These are phyloP conservation scores for Biston betularia DNA, from an alignment of 2,888 invertebrate genomes.

Conservation along the genomic window DNA sequence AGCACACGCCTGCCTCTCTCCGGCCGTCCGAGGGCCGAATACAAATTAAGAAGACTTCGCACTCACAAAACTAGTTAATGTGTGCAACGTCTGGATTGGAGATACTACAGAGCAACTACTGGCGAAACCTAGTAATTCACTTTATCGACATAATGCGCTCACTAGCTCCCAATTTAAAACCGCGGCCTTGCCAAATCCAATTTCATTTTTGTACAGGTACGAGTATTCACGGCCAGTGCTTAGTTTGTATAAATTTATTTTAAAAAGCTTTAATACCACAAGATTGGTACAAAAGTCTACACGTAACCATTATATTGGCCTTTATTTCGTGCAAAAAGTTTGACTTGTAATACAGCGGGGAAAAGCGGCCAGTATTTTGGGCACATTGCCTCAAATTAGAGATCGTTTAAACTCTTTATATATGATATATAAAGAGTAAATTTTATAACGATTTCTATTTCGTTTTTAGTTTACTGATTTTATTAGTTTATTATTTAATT, in stretches of 20 bases:
- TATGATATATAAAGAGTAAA: too few relatives aligned
- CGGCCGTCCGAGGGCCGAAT: constrained; percentile 72
- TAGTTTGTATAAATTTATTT: not conserved
- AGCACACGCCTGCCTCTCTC: constrained; percentile 70
- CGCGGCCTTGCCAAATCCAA: constrained; percentile 28
- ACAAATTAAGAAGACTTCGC: constrained; percentile 78
- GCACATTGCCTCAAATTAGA: too few relatives aligned
- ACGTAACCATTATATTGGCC: too few relatives aligned
- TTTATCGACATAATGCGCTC: constrained; percentile 46
- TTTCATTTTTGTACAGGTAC: constrained; percentile 5
- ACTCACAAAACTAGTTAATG: constrained; percentile 75
- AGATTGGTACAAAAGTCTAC: too few relatives aligned
- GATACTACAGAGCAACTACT: constrained; percentile 59
- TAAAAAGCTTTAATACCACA: not conserved
- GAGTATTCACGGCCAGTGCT: constrained; percentile 10
- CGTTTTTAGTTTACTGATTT: too few relatives aligned
- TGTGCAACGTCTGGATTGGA: constrained; percentile 72
- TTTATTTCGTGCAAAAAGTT: too few relatives aligned
- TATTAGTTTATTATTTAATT: too few relatives aligned
- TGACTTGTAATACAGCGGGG: too few relatives aligned
- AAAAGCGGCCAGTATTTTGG: too few relatives aligned
- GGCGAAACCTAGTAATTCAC: constrained; percentile 54
- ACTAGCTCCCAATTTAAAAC: constrained; percentile 37
- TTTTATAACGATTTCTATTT: too few relatives aligned
- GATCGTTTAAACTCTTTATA: too few relatives aligned